phyloP scores from a whole-genome alignment of 2,113 vertebrate genomes.

The Callipepla squamata region DNA sequence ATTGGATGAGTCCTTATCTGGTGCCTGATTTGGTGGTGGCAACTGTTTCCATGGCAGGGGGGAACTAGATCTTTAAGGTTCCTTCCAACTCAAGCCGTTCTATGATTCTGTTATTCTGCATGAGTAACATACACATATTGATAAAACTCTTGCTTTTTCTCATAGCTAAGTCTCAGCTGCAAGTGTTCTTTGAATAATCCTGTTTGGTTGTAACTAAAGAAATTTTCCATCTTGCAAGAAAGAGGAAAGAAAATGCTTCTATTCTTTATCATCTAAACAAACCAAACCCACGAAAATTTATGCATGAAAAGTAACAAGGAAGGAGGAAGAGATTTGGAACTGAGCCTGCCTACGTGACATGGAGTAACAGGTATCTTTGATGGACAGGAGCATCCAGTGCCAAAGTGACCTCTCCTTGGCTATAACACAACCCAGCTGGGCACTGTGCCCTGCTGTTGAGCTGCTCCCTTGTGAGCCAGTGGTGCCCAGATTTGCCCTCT shows the following conservation, averaged over 20 bases:
- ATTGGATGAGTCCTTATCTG: too few relatives aligned
- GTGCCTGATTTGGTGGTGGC: too few relatives aligned
- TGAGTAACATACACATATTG: too few relatives aligned
- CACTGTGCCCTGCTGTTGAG: not conserved
- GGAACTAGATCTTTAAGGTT: too few relatives aligned
- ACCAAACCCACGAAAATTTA: not conserved
- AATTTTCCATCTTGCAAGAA: not conserved
- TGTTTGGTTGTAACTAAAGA: not conserved
- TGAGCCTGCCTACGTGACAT: not conserved
- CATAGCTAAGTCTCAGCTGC: not conserved
- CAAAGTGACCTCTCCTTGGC: not conserved
- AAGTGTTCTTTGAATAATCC: not conserved
- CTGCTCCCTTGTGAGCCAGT: not conserved
- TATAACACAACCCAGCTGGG: rapidly evolving
- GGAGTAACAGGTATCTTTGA: not conserved
- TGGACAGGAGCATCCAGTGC: not conserved
- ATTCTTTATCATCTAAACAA: not conserved
- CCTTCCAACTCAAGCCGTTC: too few relatives aligned
- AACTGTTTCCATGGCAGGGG: too few relatives aligned
- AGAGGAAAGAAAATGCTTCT: not conserved
- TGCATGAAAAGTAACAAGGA: not conserved
- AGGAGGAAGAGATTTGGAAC: not conserved
- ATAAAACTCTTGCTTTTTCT: not conserved
- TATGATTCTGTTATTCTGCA: too few relatives aligned
- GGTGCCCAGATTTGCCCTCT: not conserved